These are phyloP conservation scores for Chrysomallon squamiferum DNA, from an alignment of 1,140 invertebrate species.

Conservation along the genomic window DNA sequence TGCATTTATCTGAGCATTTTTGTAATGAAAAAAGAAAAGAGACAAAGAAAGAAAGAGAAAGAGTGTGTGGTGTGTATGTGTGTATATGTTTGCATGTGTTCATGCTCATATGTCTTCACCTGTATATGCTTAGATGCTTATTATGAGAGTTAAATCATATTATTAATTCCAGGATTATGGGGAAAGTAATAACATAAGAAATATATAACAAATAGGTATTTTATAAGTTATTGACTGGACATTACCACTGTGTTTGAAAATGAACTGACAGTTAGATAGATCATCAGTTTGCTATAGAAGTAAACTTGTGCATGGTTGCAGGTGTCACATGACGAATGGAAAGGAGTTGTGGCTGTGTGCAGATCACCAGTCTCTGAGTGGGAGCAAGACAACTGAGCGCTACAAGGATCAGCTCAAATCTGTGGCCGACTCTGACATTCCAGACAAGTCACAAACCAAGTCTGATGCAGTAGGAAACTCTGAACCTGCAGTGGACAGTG, in stretches of 20 bases:
- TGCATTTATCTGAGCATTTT: background rate
- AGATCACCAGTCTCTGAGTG: conserved; percentile 28
- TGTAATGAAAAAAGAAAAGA: background rate
- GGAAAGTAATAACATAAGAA: no score
- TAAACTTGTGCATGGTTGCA: conserved; percentile 8
- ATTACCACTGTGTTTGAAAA: background rate
- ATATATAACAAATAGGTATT: no score
- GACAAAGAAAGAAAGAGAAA: background rate
- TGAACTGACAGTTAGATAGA: background rate
- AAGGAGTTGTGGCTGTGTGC: conserved; percentile 43
- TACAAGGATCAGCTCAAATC: conserved; percentile 22
- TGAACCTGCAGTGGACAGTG: no score
- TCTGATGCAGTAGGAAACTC: no score
- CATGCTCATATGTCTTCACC: background rate
- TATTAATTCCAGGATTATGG: no score
- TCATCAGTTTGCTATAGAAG: background rate
- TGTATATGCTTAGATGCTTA: no score
- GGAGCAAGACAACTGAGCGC: conserved; percentile 34
- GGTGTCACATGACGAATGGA: conserved; percentile 30
- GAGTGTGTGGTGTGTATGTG: no score
- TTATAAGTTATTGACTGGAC: no score
- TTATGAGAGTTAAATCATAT: no score
- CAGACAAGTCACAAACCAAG: no score
- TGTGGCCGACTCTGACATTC: no score
- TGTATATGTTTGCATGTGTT: background rate